Evolutionary conservation across 1,140 invertebrate species (phyloP), one percentile per base, ranked within the genome.

Genomic region (Bombus vancouverensis): DNA sequence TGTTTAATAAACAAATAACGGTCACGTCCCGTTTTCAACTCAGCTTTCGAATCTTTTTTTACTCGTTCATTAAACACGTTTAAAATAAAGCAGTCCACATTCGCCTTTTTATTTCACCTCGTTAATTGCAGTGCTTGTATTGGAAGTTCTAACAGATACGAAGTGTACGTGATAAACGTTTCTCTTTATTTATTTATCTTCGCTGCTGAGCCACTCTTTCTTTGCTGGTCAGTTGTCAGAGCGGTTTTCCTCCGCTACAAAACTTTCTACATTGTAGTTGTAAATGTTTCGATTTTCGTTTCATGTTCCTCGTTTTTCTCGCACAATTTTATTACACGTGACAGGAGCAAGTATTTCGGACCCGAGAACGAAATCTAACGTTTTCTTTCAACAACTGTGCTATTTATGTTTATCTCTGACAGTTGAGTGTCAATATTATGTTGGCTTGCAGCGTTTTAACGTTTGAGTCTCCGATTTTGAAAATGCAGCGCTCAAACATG

Each of bases 1-100:
- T 44, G 25, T 75, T 75, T 59, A 37, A 75, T 75, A 75, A 78
- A 78, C 39, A 78, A 65, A 62, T 65, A 78, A 37, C 47, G 34
- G 59, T 78, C 76, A 37, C 59, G 76, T 65, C 28, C 15, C 37
- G 73, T 47, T n/a, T 53, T 44, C 28, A 25, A 39, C 25, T 59
- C 15, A 28, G 47, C 47, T n/a, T 53, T 44, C 28, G 13, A 39
- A 53, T 75, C 47, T 53, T 12, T 28, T 34, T 78, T 42, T 78
- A 42, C 22, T 59, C 57, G 39, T 22, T 42, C 59, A n/a, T 78
- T 44, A 65, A 22, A 25, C 59, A 53, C 34, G 42, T 28, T 68
- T 79, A 12, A 47, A 47, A 65, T 13, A 6, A 66, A 37, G 22
- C n/a, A 28, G 65, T 62, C 37, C n/a, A 34, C 15, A 1, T 18